Conservation (phyloP, 2,888 invertebrate species). For the Torymus tubicola region DNA sequence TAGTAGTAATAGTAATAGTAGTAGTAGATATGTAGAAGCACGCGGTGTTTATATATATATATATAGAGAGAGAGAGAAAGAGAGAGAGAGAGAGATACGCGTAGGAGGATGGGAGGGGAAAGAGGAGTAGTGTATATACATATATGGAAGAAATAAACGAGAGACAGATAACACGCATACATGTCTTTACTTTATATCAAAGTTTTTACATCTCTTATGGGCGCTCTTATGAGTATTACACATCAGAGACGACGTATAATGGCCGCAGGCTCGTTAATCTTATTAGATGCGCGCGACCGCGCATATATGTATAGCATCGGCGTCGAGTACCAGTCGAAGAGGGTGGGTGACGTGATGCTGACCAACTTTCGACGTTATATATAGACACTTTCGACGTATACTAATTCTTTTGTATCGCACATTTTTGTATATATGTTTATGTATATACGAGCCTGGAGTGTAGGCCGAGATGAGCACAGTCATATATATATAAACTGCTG, state of each 20-base stretch:
- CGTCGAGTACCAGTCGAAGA: no score
- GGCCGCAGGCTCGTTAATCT: conserved; percentile 28
- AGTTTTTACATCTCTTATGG: conserved; percentile 44
- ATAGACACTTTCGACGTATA: no score
- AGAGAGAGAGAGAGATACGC: not conserved
- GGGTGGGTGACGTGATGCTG: no score
- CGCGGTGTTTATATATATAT: no score
- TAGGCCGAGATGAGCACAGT: not conserved
- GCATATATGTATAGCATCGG: no score
- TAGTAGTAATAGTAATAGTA: no score
- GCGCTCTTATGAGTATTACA: not conserved
- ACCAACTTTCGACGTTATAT: no score
- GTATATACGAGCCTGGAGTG: no score
- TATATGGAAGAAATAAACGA: conserved; percentile 30
- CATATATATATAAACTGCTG: not conserved
- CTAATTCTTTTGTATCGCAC: not conserved
- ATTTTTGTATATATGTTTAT: no score
- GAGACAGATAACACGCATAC: conserved; percentile 26
- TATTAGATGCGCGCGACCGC: not conserved
- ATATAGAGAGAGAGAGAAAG: not conserved
- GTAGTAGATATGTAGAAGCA: no score
- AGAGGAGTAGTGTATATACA: no score
- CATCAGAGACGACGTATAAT: not conserved
- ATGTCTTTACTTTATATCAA: conserved; percentile 35
- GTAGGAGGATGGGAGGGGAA: not conserved